Evolutionary conservation across 1,140 invertebrate species (phyloP).

Genomic region (Arctopsyche grandis): DNA sequence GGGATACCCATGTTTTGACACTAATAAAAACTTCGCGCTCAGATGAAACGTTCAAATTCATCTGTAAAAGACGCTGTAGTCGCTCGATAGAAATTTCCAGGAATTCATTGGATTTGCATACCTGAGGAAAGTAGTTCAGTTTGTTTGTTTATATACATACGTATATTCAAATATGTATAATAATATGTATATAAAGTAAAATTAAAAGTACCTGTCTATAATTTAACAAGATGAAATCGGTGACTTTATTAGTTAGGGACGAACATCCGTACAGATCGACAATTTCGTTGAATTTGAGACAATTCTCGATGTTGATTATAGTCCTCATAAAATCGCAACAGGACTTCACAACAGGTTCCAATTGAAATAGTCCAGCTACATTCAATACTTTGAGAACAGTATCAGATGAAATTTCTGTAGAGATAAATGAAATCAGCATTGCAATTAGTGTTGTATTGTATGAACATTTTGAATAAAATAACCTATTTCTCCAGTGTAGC

Average conservation of each 20-base stretch:
- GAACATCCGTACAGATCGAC: background rate
- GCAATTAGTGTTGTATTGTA: background rate
- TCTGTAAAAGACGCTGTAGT: too few species aligned
- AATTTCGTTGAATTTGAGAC: background rate
- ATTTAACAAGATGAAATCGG: too few species aligned
- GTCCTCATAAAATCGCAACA: background rate
- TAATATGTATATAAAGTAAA: too few species aligned
- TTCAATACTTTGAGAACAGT: background rate
- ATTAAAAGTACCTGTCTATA: too few species aligned
- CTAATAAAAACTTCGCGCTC: background rate
- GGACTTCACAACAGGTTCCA: background rate
- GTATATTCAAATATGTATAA: too few species aligned
- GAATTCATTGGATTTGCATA: too few species aligned
- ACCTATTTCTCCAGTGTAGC: background rate
- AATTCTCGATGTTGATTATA: background rate
- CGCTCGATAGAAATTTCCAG: too few species aligned
- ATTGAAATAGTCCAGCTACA: background rate
- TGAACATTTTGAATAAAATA: background rate
- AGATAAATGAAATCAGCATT: background rate
- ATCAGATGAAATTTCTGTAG: background rate
- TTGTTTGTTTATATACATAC: too few species aligned
- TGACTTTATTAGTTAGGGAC: background rate
- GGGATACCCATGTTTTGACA: background rate
- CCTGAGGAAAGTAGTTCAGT: too few species aligned
- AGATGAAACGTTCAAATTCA: too few species aligned